Evolutionary conservation across 2,888 invertebrate genomes (phyloP), one percentile per base, ranked within the genome.

Genomic region (Trachelus iudaicus): DNA sequence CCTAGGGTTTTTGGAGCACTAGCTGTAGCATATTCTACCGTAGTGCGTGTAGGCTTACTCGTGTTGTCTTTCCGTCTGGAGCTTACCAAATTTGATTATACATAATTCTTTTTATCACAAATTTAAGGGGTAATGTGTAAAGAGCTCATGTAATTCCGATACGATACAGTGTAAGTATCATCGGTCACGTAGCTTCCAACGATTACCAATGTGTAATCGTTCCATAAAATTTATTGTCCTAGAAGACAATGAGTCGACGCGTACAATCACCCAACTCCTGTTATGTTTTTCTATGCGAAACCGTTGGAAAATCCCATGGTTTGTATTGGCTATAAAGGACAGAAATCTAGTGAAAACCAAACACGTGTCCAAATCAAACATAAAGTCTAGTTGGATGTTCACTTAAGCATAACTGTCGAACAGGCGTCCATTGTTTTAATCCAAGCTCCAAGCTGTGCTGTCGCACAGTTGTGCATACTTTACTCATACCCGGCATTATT

Each of bases 401-500:
- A 33, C 23, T 71, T 71, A 71, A 71, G 31, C 33, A 2, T 34
- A 34, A 71, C 71, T 71, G 30, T 71, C 71, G 71, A 33, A 71
- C 71, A 71, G 34, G 31, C 71, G 31, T 33, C 33, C 71, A 71
- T 34, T 71, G 34, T 71, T 71, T 71, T 71, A 71, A 71, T 71
- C 71, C 31, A 31, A 34, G 31, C 31, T 71, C 6, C 31, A 31
- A 71, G 71, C 33, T 34, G 71, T 34, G 71, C 71, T 15, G 33
- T 71, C 33, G 31, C 33, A 71, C 71, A 71, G 13, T 31, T 71
- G 71, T 33, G 15, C 31, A 75, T 75, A 35, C 31, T 76, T 69
- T 76, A 9, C 30, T 69, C 23, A 35, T 79, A 79, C 75, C 75
- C 80, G 81, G 73, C 81, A 83, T 85, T 86, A 86, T 87, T 85